phyloP scores from a whole-genome alignment of 2,113 vertebrate genomes.

The Struthio camelus region DNA sequence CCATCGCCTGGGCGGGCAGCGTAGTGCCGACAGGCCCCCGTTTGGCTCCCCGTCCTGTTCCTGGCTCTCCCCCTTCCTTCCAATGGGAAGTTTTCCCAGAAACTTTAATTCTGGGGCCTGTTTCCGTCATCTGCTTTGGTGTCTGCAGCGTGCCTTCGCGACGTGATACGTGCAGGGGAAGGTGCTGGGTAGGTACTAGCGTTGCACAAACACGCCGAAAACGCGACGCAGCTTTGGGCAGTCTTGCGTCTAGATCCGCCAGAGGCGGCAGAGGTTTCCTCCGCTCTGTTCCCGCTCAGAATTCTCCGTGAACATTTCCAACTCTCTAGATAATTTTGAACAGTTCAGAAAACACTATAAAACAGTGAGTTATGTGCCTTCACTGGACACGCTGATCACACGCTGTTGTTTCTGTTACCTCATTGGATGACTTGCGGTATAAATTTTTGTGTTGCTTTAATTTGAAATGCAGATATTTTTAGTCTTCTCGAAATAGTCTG shows the following conservation, averaged over 20 bases:
- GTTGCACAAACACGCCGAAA: neutral
- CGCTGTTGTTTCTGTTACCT: neutral
- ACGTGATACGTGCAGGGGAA: neutral
- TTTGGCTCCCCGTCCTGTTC: fast-evolving
- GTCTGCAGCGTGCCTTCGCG: neutral
- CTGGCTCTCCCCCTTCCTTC: neutral
- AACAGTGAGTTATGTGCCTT: neutral
- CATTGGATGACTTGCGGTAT: neutral
- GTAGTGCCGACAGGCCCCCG: neutral
- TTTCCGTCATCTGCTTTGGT: neutral
- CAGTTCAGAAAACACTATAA: neutral
- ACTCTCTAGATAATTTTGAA: neutral
- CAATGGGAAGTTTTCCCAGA: too few relatives aligned
- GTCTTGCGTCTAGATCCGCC: neutral
- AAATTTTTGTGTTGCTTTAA: neutral
- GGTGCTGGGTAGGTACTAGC: neutral
- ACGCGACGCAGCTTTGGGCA: neutral
- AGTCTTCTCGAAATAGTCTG: neutral
- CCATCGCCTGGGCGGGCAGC: too few relatives aligned
- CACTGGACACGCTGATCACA: neutral
- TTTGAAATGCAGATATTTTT: neutral
- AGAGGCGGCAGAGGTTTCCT: neutral
- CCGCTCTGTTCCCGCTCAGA: neutral
- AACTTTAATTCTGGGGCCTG: neutral
- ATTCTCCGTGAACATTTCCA: neutral